phyloP scores from a whole-genome alignment of 2,113 vertebrate species.

The Rhadina sibilatrix region DNA sequence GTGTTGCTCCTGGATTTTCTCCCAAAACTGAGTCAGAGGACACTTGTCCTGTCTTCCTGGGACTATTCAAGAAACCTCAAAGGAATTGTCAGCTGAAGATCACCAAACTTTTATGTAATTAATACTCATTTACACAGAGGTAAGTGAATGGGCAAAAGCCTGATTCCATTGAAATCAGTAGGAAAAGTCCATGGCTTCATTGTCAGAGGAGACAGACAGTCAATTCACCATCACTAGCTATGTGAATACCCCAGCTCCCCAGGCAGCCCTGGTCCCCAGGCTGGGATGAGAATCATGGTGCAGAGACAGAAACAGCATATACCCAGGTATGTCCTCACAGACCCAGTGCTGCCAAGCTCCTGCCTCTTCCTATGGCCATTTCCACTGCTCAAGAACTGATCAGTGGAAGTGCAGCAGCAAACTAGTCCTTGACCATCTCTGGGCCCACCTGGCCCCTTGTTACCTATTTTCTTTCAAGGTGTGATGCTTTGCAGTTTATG shows the following conservation, averaged over 20 bases:
- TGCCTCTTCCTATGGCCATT: not conserved
- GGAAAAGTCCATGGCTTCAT: not conserved
- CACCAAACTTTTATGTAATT: not conserved
- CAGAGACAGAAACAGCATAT: not conserved
- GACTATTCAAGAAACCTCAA: not conserved
- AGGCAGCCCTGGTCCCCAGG: not conserved
- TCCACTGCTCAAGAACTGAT: not conserved
- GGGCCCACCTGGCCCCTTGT: accelerated
- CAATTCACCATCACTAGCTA: not conserved
- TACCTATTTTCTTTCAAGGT: not conserved
- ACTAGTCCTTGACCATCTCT: not conserved
- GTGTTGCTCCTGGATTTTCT: not conserved
- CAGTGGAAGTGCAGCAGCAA: not conserved
- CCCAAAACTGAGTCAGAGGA: not conserved
- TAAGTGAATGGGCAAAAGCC: not conserved
- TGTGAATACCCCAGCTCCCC: not conserved
- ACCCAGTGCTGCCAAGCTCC: not conserved
- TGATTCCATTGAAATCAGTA: not conserved
- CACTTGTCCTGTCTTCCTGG: not conserved
- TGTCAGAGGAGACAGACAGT: not conserved
- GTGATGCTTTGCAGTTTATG: not conserved
- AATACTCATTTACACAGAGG: not conserved
- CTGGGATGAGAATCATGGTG: too few relatives aligned
- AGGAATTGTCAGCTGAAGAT: not conserved
- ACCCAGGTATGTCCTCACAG: too few relatives aligned